Conservation (phyloP, 2,797 vertebrate genomes). For the Numenius phaeopus region DNA sequence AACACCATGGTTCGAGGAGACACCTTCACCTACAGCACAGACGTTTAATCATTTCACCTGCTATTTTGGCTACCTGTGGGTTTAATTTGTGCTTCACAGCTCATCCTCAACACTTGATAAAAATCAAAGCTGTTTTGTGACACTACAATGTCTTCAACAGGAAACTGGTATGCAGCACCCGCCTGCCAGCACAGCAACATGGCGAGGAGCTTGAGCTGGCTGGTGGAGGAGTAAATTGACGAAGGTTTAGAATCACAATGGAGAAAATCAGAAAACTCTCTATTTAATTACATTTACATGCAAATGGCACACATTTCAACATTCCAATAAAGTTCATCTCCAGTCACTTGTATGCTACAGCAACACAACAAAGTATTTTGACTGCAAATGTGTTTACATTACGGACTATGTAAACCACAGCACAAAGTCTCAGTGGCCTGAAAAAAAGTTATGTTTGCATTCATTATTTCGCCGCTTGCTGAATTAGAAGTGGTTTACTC, state of each 20-base stretch:
- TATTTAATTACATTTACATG: neutral
- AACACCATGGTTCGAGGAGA: accelerated
- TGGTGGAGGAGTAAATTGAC: neutral
- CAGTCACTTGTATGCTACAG: neutral
- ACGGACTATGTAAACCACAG: neutral
- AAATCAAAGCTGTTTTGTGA: constrained; percentile 36
- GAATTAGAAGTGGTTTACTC: constrained; percentile 31
- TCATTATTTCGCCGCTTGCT: neutral
- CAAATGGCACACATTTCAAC: neutral
- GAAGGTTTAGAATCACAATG: neutral
- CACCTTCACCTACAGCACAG: neutral
- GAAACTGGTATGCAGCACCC: neutral
- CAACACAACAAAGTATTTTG: neutral
- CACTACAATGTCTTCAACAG: neutral
- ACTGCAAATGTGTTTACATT: constrained; percentile 18
- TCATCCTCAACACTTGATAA: constrained; percentile 10
- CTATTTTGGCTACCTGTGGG: neutral
- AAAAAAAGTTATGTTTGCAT: constrained; percentile 38
- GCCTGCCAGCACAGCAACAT: neutral
- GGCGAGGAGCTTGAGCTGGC: neutral
- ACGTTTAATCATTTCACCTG: constrained; percentile 36
- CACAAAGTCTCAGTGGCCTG: neutral
- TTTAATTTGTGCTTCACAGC: neutral
- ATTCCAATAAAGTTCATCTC: neutral
- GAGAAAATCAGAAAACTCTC: neutral